Conservation (phyloP, 2,113 vertebrate species). For the Arenaria interpres region DNA sequence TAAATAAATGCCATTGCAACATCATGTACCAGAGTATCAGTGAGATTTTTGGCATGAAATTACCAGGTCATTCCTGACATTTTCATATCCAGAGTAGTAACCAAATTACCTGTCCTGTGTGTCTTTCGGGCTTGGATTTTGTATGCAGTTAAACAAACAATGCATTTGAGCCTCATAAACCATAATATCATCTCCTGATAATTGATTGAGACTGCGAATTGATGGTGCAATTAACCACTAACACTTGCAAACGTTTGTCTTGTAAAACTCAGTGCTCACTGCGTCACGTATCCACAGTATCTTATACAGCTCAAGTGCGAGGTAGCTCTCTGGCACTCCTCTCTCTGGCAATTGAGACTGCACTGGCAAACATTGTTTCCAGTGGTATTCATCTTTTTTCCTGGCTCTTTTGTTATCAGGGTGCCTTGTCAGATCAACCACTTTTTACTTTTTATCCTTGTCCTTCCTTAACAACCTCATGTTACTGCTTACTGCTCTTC, state of each 20-base stretch:
- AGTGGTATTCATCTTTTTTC: neutral
- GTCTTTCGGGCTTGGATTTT: neutral
- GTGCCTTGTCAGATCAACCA: neutral
- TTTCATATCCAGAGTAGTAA: neutral
- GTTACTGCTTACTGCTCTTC: neutral
- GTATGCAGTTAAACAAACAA: conserved; percentile 6
- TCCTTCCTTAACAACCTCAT: neutral
- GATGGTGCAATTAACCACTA: neutral
- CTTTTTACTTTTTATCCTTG: neutral
- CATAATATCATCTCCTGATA: neutral
- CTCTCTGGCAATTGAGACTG: neutral
- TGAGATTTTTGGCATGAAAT: conserved; percentile 7
- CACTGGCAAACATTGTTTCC: neutral
- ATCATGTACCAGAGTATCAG: neutral
- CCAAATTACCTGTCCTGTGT: neutral
- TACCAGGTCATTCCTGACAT: neutral
- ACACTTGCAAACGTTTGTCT: neutral
- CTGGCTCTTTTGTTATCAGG: neutral
- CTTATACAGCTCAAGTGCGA: neutral
- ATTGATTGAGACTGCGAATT: neutral
- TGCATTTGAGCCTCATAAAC: neutral
- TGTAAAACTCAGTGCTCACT: neutral
- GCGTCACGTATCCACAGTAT: neutral
- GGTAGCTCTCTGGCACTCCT: neutral
- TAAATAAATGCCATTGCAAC: neutral